Evolutionary conservation across 2,797 vertebrate genomes (phyloP), one percentile per base, ranked within the genome.

Genomic region (Moxostoma hubbsi): DNA sequence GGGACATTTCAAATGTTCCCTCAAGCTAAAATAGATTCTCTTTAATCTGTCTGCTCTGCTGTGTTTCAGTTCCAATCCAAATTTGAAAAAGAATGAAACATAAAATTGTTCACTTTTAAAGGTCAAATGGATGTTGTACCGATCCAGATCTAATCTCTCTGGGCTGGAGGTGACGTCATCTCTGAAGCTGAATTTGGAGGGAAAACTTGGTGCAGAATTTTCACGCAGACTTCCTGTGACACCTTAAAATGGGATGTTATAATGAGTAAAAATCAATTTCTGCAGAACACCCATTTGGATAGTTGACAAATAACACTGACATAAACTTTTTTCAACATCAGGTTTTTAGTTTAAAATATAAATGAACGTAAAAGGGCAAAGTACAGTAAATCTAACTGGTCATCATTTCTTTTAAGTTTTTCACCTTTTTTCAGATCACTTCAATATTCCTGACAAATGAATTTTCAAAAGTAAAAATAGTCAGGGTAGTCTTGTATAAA

Each of bases 61-160:
- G 12, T 57, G 54, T 57, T 57, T 57, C n/a, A 5, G 1, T 7
- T 1, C 7, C n/a, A 57, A 13, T 57, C 15, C 7, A 5, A 53
- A 53, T 57, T 57, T 7, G 24, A 9, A 10, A 59, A 59, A 24
- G 5, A 11, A 59, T 59, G 24, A 16, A 59, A 59, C 16, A 9
- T 51, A 53, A 53, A 53, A 53, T 12, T 53, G 51, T 12, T 13
- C 15, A 9, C 16, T 18, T 45, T 54, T 54, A 54, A 62, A 62
- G 10, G 16, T 2, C 13, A 3, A 15, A 2, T 11, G 49, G 13
- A 54, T 15, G 8, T 24, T 53, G 87, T 88, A 99, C 98, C 96
- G 96, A 92, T 98, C 93, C 86, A 98, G 87, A 75, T 93, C 94
- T 43, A 99, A 90, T 53, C 93, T 93, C 11, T 97, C 96, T 66